Conservation (phyloP, 1,140 invertebrate genomes). For the Drosophila pallidifrons region DNA sequence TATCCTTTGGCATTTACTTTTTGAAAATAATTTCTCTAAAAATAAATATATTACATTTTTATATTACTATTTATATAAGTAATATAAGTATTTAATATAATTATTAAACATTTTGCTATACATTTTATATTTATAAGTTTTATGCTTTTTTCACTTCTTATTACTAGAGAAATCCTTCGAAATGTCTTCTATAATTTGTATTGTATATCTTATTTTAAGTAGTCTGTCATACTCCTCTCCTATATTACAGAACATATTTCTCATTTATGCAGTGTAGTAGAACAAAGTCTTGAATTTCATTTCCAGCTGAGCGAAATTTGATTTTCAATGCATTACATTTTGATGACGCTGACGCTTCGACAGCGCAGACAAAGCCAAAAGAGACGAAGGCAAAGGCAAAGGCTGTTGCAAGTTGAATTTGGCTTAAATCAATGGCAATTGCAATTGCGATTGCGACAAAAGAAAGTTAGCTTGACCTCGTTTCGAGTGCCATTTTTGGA, state of each 20-base stretch:
- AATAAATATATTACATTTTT: no score
- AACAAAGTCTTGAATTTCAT: slow-evolving; percentile 41
- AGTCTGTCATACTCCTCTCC: slow-evolving; percentile 14
- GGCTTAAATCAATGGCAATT: slow-evolving; percentile 35
- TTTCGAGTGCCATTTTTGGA: slow-evolving; percentile 31
- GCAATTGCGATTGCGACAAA: slow-evolving; percentile 13
- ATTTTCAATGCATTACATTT: slow-evolving; percentile 68
- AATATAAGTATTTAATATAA: background rate
- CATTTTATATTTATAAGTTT: background rate
- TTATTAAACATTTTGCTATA: background rate
- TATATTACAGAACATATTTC: background rate
- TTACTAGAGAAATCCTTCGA: no score
- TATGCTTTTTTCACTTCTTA: background rate
- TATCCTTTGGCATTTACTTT: no score
- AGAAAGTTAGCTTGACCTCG: slow-evolving; percentile 17
- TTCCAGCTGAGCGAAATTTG: slow-evolving; percentile 48
- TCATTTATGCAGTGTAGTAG: slow-evolving; percentile 35
- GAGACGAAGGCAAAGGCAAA: no score
- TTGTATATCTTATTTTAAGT: background rate
- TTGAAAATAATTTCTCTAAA: no score
- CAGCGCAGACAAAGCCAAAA: background rate
- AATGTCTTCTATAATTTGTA: no score
- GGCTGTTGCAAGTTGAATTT: slow-evolving; percentile 8
- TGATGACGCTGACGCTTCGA: slow-evolving; percentile 31
- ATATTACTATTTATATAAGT: no score